Evolutionary conservation across 2,888 invertebrate species (phyloP).

Genomic region (Eupeodes latifasciatus): DNA sequence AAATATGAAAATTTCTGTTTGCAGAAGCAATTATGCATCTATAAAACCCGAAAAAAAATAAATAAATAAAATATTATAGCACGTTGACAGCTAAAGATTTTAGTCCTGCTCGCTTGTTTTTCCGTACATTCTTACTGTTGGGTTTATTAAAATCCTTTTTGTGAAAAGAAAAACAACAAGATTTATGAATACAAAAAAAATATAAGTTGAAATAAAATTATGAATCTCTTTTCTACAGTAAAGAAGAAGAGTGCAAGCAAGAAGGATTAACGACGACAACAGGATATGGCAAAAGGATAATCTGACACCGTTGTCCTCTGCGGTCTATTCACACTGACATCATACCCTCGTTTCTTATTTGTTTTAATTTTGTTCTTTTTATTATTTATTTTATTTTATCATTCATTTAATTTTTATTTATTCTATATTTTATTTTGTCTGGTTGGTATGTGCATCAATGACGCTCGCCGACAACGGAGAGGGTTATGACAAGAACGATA

Average conservation of each 20-base stretch:
- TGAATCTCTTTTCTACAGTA: neutral
- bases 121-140: neutral
- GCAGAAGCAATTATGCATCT: constrained; percentile 12
- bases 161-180: constrained; percentile 47
- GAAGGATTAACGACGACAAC: neutral
- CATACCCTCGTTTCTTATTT: constrained; percentile 25
- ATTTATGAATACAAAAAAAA: constrained; percentile 25
- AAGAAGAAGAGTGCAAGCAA: neutral
- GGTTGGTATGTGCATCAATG: constrained; percentile 17
- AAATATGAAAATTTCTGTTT: constrained; percentile 8
- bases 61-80: constrained; percentile 26
- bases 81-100: constrained; percentile 59
- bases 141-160: constrained; percentile 58
- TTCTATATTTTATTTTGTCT: constrained; percentile 9
- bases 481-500: neutral
- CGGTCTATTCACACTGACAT: constrained; percentile 52
- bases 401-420: constrained; percentile 40
- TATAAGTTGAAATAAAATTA: neutral
- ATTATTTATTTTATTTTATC: constrained; percentile 6
- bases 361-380: neutral
- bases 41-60: neutral
- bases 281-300: constrained; percentile 36
- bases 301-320: constrained; percentile 52
- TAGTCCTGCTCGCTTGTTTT: neutral
- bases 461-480: neutral